phyloP scores from a whole-genome alignment of 2,113 vertebrate species.

The Sardina pilchardus region DNA sequence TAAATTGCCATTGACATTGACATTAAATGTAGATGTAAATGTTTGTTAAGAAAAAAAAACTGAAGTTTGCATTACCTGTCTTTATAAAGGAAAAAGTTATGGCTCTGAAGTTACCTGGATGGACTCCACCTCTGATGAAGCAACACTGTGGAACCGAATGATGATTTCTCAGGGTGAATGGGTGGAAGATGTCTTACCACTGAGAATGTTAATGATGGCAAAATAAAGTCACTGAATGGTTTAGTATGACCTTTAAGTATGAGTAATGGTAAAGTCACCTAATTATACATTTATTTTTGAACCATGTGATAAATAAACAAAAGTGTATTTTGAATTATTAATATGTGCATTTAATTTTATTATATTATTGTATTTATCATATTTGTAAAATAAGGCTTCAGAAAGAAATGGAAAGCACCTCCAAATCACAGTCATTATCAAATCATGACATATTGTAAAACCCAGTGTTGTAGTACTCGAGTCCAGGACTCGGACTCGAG shows the following conservation, averaged over 20 bases:
- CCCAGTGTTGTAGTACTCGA: too few species aligned
- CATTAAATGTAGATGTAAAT: neutral
- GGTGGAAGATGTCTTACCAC: constrained; percentile 84
- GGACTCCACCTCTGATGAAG: constrained; percentile 86
- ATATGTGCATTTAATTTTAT: neutral
- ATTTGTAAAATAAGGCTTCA: neutral
- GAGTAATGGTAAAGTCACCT: neutral
- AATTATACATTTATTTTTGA: neutral
- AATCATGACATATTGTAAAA: neutral
- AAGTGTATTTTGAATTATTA: neutral
- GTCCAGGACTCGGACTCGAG: too few species aligned
- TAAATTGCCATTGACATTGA: too few species aligned
- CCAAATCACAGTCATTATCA: neutral
- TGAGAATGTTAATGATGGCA: constrained; percentile 84
- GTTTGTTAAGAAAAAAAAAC: neutral
- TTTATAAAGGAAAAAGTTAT: constrained; percentile 83
- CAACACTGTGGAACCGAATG: constrained; percentile 86
- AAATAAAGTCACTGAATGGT: constrained; percentile 60
- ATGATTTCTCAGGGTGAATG: constrained; percentile 80
- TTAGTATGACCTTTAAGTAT: too few species aligned
- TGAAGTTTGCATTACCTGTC: constrained; percentile 28
- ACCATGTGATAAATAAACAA: neutral
- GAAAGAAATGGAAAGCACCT: neutral
- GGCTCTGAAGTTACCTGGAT: constrained; percentile 87
- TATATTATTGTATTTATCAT: neutral